Percentiles rank a stretch among this genome's conserved stretches.
Conservation (phyloP, 2,888 invertebrate species). For the Epsilonema sp. region DNA sequence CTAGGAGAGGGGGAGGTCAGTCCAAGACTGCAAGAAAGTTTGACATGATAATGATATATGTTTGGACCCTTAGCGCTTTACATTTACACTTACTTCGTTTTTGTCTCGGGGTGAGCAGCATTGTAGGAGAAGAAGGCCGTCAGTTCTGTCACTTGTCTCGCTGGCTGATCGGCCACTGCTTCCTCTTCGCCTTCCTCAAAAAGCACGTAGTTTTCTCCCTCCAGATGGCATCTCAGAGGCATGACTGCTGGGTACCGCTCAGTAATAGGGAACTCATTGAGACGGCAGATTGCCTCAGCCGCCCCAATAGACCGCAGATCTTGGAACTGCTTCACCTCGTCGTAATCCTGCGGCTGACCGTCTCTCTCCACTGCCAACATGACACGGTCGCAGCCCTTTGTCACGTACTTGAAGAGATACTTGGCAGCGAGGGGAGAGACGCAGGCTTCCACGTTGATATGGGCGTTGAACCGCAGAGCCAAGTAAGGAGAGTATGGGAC, state of each 20-base stretch:
- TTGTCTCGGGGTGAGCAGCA: too few species aligned
- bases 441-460: slow-evolving; percentile 12
- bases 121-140: too few species aligned
- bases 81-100: too few species aligned
- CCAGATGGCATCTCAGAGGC: background rate
- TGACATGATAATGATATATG: too few species aligned
- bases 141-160: too few species aligned
- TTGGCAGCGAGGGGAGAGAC: background rate
- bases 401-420: slow-evolving; percentile 7
- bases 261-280: background rate
- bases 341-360: too few species aligned
- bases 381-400: slow-evolving; percentile 5
- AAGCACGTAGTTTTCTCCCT: too few species aligned
- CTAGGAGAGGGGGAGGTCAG: too few species aligned
- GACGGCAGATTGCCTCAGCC: background rate
- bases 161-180: too few species aligned
- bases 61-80: slow-evolving; percentile 16
- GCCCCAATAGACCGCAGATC: background rate
- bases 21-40: too few species aligned
- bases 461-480: slow-evolving; percentile 3
- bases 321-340: background rate
- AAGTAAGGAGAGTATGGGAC: slow-evolving; percentile 11
- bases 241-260: background rate
- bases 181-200: too few species aligned
- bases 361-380: background rate